Conservation (phyloP, 2,888 invertebrate species). For the Nemotelus nigrinus region DNA sequence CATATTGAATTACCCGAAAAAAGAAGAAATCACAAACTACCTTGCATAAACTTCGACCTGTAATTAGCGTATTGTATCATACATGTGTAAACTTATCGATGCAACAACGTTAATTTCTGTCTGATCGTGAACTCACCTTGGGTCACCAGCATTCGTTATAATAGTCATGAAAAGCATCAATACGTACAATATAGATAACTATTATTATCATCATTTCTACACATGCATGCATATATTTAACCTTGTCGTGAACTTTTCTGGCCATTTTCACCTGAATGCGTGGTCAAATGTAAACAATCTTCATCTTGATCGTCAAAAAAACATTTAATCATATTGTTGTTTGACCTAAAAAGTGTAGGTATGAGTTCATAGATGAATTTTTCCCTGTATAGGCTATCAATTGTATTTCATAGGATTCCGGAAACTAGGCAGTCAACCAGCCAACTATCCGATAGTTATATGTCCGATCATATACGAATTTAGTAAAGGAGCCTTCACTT, state of each 20-base stretch:
- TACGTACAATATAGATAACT: background rate
- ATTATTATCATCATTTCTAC: background rate
- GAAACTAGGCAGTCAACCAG: background rate
- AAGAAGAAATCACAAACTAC: too few species aligned
- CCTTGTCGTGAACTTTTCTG: slow-evolving; percentile 15
- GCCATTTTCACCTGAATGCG: background rate
- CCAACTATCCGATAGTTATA: background rate
- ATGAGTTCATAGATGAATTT: background rate
- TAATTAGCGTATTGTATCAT: slow-evolving; percentile 6
- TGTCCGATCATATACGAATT: background rate
- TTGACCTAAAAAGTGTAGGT: slow-evolving; percentile 9
- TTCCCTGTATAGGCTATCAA: background rate
- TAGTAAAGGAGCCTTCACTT: slow-evolving; percentile 1
- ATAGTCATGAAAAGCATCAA: background rate
- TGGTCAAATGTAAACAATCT: background rate
- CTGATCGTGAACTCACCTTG: slow-evolving; percentile 16
- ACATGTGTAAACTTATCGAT: background rate
- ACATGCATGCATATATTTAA: background rate
- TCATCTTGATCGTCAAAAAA: background rate
- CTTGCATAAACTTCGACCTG: background rate
- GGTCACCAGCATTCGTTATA: background rate
- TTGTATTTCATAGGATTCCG: slow-evolving; percentile 1
- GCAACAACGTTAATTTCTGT: background rate
- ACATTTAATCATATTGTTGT: background rate
- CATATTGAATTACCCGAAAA: too few species aligned